Percentiles rank a stretch among this genome's conserved stretches.
phyloP scores from a whole-genome alignment of 1,140 invertebrate genomes.

The Colletes gigas region DNA sequence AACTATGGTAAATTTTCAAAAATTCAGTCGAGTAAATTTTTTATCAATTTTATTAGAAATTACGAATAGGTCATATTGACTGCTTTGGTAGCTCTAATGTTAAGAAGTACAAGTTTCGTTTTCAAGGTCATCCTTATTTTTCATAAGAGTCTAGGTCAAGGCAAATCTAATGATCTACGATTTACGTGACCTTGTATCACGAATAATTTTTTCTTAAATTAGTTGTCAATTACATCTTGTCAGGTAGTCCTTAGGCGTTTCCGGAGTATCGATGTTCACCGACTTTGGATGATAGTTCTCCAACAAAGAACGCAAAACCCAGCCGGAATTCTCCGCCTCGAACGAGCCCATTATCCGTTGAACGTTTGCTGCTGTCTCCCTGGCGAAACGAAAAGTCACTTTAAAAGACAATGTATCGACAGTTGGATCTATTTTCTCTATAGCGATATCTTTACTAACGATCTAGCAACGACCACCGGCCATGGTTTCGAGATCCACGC shows the following conservation, averaged over 20 bases:
- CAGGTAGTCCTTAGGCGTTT: slow-evolving; percentile 60
- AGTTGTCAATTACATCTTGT: slow-evolving; percentile 54
- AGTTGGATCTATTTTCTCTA: not conserved
- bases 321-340: slow-evolving; percentile 72
- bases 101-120: no score
- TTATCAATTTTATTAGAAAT: no score
- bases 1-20: no score
- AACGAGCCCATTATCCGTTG: slow-evolving; percentile 80
- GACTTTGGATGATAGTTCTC: slow-evolving; percentile 71
- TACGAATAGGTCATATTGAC: no score
- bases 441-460: slow-evolving; percentile 53
- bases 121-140: no score
- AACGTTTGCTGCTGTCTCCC: slow-evolving; percentile 82
- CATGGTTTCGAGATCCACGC: slow-evolving; percentile 90
- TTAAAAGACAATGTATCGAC: not conserved
- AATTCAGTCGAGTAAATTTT: no score
- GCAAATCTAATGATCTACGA: no score
- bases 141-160: no score
- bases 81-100: no score
- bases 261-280: slow-evolving; percentile 40
- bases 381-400: slow-evolving; percentile 67
- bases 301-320: slow-evolving; percentile 82
- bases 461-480: slow-evolving; percentile 84
- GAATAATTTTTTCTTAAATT: no score
- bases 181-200: no score